Base-by-base conservation (phyloP, 2,113 vertebrate species). In the Typhlomys cinereus region DNA sequence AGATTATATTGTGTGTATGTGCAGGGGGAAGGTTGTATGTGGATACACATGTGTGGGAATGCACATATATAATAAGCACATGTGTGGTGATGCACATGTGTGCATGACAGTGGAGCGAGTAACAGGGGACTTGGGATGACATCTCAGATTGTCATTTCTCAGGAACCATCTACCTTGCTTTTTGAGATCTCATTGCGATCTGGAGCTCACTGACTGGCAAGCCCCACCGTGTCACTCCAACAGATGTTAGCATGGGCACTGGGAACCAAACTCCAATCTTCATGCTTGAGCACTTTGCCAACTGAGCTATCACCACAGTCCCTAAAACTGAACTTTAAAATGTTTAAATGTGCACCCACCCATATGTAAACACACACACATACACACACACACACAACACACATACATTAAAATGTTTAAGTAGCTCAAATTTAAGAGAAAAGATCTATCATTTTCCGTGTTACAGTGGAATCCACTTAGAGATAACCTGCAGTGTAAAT, bases 351-450 rank as follows among this genome's bases (percentile, higher is more conserved):
- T n/a, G n/a, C n/a, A n/a, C n/a, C n/a, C n/a, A n/a, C n/a, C n/a
- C n/a, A n/a, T n/a, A n/a, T n/a, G n/a, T n/a, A n/a, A n/a, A n/a
- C n/a, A n/a, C n/a, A n/a, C n/a, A n/a, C n/a, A n/a, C n/a, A n/a
- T n/a, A n/a, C n/a, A n/a, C n/a, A n/a, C n/a, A n/a, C n/a, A n/a
- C n/a, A n/a, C n/a, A n/a, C n/a, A n/a, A n/a, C n/a, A n/a, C n/a
- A n/a, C n/a, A n/a, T n/a, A 50, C 89, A 64, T 88, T 91, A 62
- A 54, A 95, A 92, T 84, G 14, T 62, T 75, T 69, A 86, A 92
- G n/a, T n/a, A n/a, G n/a, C 87, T 85, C 34, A 88, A 67, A 61
- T 71, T 87, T 80, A 66, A 79, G 61, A 88, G 29, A 64, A 85
- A 86, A 31, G 25, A 29, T 67, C 2, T 66, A 12, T 71, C 23